A percentile compares a stretch with the other conserved stretches of the same genome.
These are phyloP conservation scores for Sceloporus tristichus DNA, from an alignment of 2,113 vertebrate species.

Conservation along the genomic window DNA sequence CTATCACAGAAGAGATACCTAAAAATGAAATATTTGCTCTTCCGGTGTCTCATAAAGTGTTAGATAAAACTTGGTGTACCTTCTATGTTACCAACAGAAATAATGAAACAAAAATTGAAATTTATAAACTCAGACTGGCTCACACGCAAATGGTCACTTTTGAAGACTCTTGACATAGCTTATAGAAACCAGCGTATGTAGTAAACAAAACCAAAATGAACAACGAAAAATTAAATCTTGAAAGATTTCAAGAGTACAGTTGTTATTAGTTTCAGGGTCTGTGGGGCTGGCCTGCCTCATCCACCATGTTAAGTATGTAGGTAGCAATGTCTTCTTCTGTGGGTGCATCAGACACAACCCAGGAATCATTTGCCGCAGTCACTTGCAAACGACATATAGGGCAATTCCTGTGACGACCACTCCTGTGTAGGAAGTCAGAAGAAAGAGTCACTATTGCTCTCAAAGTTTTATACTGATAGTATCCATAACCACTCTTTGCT, in stretches of 20 bases:
- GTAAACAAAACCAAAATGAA: constrained; percentile 53
- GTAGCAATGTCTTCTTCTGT: constrained; percentile 94
- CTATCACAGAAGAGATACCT: constrained; percentile 37
- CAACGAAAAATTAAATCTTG: constrained; percentile 34
- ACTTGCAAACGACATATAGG: constrained; percentile 96
- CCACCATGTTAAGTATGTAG: constrained; percentile 97
- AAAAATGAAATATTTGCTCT: constrained; percentile 3
- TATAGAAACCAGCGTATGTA: constrained; percentile 62
- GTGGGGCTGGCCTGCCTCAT: constrained; percentile 93
- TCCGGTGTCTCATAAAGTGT: neutral
- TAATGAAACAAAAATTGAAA: constrained; percentile 56
- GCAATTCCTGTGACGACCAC: constrained; percentile 93
- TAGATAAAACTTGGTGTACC: constrained; percentile 55
- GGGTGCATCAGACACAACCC: constrained; percentile 96
- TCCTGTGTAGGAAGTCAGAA: constrained; percentile 83
- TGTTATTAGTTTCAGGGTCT: constrained; percentile 80
- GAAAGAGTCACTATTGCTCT: constrained; percentile 36
- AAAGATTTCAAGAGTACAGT: constrained; percentile 37
- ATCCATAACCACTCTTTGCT: neutral
- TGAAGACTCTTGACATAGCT: constrained; percentile 59
- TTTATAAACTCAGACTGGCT: constrained; percentile 32
- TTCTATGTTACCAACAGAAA: constrained; percentile 51
- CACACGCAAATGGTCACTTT: constrained; percentile 16
- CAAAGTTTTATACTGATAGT: neutral
- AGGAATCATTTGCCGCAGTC: constrained; percentile 92